These are phyloP conservation scores for Galaxea fascicularis DNA, from an alignment of 92 coral and sea anemone species.

Conservation along the genomic window DNA sequence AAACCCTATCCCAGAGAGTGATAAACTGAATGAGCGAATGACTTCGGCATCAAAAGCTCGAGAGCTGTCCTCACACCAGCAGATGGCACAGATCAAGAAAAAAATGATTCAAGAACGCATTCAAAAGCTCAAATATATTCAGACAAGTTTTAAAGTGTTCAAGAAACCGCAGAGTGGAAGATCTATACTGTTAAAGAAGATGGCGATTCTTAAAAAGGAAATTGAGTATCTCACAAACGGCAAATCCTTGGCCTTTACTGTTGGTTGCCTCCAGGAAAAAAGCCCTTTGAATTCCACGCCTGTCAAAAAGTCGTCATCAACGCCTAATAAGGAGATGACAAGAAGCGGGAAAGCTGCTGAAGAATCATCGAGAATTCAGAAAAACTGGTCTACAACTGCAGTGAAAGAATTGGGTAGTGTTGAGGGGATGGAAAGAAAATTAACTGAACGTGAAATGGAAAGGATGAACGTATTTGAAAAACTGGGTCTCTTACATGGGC, in stretches of 20 bases:
- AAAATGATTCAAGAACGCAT: slow-evolving; percentile 13
- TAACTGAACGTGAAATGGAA: background rate
- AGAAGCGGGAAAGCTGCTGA: background rate
- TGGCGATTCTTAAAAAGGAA: background rate
- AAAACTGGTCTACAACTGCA: background rate
- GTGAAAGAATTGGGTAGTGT: background rate
- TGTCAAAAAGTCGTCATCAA: slow-evolving; percentile 26
- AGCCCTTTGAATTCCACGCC: slow-evolving; percentile 3
- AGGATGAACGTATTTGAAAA: slow-evolving; percentile 46
- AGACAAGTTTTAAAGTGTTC: background rate
- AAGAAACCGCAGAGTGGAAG: background rate
- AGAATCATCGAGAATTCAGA: no score
- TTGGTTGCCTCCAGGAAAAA: background rate
- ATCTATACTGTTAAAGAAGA: slow-evolving; percentile 1
- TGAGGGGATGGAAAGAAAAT: background rate
- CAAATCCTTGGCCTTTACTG: background rate
- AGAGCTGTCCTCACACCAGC: background rate
- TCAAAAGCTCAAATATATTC: background rate
- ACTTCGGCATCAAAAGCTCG: background rate
- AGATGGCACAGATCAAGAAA: background rate
- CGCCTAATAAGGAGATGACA: slow-evolving; percentile 19
- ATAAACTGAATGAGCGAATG: background rate
- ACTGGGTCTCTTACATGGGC: background rate
- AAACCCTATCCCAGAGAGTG: background rate
- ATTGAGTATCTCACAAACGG: background rate